Percentiles rank a stretch among this genome's conserved stretches.
Conservation (phyloP, 2,888 invertebrate species). For the Vandiemenella viatica region DNA sequence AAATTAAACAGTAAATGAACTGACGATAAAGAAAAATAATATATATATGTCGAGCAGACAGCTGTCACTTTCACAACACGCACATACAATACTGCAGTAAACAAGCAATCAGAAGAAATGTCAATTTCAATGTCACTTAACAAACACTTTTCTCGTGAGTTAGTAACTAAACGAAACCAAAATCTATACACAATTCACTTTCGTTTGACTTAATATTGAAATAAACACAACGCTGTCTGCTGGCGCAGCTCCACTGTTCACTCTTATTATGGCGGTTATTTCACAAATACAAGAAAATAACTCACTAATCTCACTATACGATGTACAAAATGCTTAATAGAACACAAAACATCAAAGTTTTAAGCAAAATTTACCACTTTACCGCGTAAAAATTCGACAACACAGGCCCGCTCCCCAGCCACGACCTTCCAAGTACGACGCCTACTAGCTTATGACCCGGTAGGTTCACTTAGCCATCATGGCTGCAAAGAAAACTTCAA, state of each 20-base stretch:
- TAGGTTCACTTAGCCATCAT: constrained; percentile 19
- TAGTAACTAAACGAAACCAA: background rate
- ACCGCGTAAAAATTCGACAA: constrained; percentile 2
- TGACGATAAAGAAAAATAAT: too few relatives aligned
- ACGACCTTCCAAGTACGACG: constrained; percentile 17
- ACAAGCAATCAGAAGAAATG: background rate
- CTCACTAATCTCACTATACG: background rate
- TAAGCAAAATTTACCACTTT: background rate
- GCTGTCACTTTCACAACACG: background rate
- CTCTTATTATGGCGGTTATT: background rate
- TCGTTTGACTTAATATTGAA: background rate
- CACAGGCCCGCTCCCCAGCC: constrained; percentile 14
- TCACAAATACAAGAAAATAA: background rate
- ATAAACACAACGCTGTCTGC: background rate
- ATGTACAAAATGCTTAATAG: background rate
- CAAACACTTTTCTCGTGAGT: background rate
- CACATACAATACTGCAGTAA: background rate
- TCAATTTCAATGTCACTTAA: background rate
- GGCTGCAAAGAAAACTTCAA: constrained; percentile 19
- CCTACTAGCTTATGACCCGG: constrained; percentile 18
- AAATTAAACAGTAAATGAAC: too few relatives aligned
- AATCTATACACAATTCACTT: background rate
- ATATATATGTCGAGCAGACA: too few relatives aligned
- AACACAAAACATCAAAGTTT: background rate
- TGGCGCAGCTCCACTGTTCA: background rate